Evolutionary conservation across 2,888 invertebrate species (phyloP).

Genomic region (Thereva unica): DNA sequence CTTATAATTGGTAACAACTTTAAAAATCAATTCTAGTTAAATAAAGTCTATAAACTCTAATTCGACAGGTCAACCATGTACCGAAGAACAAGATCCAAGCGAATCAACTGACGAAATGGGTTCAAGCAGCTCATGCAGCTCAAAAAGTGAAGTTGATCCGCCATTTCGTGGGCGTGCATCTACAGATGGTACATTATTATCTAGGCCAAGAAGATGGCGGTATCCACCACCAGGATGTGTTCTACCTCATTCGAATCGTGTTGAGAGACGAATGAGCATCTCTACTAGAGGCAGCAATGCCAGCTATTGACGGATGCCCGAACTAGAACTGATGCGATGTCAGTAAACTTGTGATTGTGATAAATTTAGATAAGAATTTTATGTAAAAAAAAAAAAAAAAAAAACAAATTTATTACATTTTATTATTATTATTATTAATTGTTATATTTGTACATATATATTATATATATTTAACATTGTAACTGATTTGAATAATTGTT

Average conservation of each 20-base stretch:
- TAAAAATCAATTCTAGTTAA: constrained; percentile 27
- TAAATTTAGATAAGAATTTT: constrained; percentile 10
- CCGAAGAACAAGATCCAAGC: constrained; percentile 64
- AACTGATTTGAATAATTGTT: too few relatives aligned
- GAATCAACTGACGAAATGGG: constrained; percentile 63
- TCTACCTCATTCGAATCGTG: constrained; percentile 60
- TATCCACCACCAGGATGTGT: constrained; percentile 61
- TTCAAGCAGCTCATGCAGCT: constrained; percentile 57
- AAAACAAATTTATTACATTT: too few relatives aligned
- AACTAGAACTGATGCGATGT: neutral
- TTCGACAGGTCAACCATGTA: constrained; percentile 62
- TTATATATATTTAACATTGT: too few relatives aligned
- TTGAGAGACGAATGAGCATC: constrained; percentile 76
- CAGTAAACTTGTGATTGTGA: constrained; percentile 29
- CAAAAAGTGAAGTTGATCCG: constrained; percentile 53
- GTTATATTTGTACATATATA: too few relatives aligned
- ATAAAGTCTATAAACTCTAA: neutral
- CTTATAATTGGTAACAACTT: constrained; percentile 49
- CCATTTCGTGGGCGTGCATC: constrained; percentile 77
- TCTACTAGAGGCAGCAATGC: constrained; percentile 64
- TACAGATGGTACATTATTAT: constrained; percentile 69
- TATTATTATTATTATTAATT: too few relatives aligned
- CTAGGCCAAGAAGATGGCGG: constrained; percentile 66
- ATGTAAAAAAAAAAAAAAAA: too few relatives aligned
- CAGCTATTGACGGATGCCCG: constrained; percentile 49